Evolutionary conservation across 2,888 invertebrate species (phyloP).

Genomic region (Coleophora flavipennella): DNA sequence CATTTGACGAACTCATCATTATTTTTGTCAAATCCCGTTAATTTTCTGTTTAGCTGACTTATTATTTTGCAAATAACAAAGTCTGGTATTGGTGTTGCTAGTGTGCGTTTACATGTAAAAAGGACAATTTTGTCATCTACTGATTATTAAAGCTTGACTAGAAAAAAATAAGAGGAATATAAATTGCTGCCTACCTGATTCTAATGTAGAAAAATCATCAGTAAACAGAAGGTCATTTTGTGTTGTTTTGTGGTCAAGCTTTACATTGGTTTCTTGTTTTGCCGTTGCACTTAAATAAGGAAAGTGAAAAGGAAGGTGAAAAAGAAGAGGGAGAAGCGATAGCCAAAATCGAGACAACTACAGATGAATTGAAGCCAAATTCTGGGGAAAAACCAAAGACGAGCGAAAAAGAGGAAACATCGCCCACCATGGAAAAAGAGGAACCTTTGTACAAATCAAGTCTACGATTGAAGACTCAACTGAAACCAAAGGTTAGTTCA

Average conservation of each 20-base stretch:
- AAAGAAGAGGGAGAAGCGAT: slow-evolving; percentile 44
- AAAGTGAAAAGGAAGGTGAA: slow-evolving; percentile 54
- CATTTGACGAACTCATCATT: slow-evolving; percentile 15
- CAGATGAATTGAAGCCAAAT: slow-evolving; percentile 61
- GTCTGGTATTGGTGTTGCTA: slow-evolving; percentile 46
- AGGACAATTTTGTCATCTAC: slow-evolving; percentile 29
- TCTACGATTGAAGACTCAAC: slow-evolving; percentile 49
- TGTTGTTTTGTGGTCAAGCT: too few species aligned
- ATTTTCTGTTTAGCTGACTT: slow-evolving; percentile 34
- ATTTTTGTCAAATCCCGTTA: slow-evolving; percentile 20
- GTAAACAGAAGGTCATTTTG: too few species aligned
- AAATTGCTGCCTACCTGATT: too few species aligned
- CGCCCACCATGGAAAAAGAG: slow-evolving; percentile 53
- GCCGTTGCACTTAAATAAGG: slow-evolving; percentile 60
- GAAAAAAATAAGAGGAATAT: too few species aligned
- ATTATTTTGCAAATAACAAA: slow-evolving; percentile 37
- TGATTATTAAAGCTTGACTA: slow-evolving; percentile 28
- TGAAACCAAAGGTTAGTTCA: slow-evolving; percentile 61
- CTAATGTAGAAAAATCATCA: too few species aligned
- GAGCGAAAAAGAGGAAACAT: slow-evolving; percentile 25
- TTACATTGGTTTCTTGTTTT: slow-evolving; percentile 32
- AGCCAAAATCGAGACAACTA: slow-evolving; percentile 64
- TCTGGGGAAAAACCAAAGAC: slow-evolving; percentile 40
- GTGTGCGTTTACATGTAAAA: slow-evolving; percentile 23
- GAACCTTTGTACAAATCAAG: slow-evolving; percentile 66